Percentiles rank a stretch among this genome's conserved stretches.
These are phyloP conservation scores for Catostylus mosaicus DNA, from an alignment of 30 jellyfish, hydroid and myxozoan genomes.

Conservation along the genomic window DNA sequence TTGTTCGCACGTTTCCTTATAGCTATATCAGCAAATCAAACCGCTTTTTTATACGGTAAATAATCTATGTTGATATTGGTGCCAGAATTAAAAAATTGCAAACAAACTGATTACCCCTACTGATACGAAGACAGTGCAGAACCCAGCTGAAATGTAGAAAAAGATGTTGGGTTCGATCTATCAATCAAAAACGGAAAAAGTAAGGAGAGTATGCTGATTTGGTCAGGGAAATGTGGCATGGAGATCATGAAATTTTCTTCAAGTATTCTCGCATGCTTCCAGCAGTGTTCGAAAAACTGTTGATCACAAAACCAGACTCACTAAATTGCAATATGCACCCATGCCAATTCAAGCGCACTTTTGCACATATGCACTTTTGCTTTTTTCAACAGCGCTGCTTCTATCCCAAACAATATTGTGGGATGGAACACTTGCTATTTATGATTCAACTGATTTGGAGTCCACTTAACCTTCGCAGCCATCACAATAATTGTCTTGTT, in stretches of 20 bases:
- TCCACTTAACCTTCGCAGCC: too few relatives aligned
- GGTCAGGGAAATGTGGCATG: constrained; percentile 58
- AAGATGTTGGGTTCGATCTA: constrained; percentile 66
- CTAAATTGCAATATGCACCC: too few relatives aligned
- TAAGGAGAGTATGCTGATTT: constrained; percentile 57
- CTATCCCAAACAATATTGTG: too few relatives aligned
- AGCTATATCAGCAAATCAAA: not conserved
- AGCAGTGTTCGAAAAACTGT: not conserved
- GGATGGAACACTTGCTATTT: too few relatives aligned
- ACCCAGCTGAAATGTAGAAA: constrained; percentile 31
- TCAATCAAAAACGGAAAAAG: constrained; percentile 44
- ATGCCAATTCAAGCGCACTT: too few relatives aligned
- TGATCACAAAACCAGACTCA: constrained; percentile 17
- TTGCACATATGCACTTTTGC: too few relatives aligned
- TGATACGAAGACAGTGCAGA: constrained; percentile 59
- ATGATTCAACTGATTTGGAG: too few relatives aligned
- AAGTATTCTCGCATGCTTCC: constrained; percentile 27
- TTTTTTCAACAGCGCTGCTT: too few relatives aligned
- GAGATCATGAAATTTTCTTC: constrained; percentile 70
- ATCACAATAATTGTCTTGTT: too few relatives aligned
- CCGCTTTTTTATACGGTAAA: not conserved
- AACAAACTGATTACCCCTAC: constrained; percentile 9
- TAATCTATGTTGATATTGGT: not conserved
- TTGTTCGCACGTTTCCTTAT: constrained; percentile 17
- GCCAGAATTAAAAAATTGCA: not conserved